Evolutionary conservation across 2,888 invertebrate species (phyloP).

Genomic region (Rugalucina vietnamica): DNA sequence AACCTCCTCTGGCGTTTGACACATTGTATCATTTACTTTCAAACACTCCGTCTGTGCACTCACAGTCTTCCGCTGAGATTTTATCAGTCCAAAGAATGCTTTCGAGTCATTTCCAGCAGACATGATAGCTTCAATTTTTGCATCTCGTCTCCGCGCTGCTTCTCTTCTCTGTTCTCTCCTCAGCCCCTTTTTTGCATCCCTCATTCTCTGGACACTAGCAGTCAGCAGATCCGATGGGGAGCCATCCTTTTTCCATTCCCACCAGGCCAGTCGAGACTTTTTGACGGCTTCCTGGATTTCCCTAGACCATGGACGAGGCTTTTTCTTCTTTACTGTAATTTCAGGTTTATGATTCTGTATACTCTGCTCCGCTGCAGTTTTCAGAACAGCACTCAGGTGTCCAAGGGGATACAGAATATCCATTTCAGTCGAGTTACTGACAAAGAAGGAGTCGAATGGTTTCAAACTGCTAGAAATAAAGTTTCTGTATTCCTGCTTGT

Average conservation of each 20-base stretch:
- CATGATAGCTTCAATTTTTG: not conserved
- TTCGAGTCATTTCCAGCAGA: not conserved
- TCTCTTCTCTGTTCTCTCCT: conserved; percentile 2
- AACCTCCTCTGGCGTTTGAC: not conserved
- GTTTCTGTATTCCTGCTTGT: not conserved
- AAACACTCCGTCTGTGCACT: not conserved
- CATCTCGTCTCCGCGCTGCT: not conserved
- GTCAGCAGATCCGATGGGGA: not conserved
- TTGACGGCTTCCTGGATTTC: not conserved
- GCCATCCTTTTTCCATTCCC: not conserved
- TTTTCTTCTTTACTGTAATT: not conserved
- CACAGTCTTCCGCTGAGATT: not conserved
- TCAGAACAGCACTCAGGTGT: not conserved
- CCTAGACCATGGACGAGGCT: not conserved
- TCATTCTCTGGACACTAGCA: not conserved
- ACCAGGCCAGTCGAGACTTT: not conserved
- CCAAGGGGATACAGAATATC: not conserved
- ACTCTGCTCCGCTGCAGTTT: not conserved
- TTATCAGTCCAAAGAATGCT: not conserved
- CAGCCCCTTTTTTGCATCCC: not conserved
- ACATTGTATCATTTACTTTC: not conserved
- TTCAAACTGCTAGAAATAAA: not conserved
- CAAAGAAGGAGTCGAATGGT: not conserved
- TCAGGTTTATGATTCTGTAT: not conserved
- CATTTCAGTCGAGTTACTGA: not conserved